Conservation (phyloP, 2,888 invertebrate species). For the Cotesia congregata region DNA sequence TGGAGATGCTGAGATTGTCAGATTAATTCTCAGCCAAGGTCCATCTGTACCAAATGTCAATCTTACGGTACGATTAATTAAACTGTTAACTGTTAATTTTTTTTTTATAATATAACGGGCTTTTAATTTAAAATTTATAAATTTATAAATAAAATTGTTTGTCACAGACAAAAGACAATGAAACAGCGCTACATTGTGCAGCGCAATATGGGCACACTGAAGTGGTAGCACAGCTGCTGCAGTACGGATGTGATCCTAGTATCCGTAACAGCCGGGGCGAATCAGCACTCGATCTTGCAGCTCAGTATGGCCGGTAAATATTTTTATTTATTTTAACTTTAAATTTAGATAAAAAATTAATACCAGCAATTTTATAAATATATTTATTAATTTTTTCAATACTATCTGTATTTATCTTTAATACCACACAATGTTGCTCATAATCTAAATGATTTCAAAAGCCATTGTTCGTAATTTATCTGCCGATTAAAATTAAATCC, state of each 20-base stretch:
- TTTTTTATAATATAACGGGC: not conserved
- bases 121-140: not conserved
- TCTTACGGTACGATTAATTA: slow-evolving; percentile 77
- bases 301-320: slow-evolving; percentile 87
- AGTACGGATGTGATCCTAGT: slow-evolving; percentile 89
- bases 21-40: slow-evolving; percentile 84
- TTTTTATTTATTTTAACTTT: not conserved
- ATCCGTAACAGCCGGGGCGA: slow-evolving; percentile 90
- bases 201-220: slow-evolving; percentile 93
- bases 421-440: no score
- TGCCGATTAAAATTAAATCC: no score
- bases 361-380: no score
- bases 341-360: not conserved
- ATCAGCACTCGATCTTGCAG: slow-evolving; percentile 93
- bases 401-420: no score
- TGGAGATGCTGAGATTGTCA: slow-evolving; percentile 90
- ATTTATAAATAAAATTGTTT: slow-evolving; percentile 16
- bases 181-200: slow-evolving; percentile 93
- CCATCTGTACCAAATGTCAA: slow-evolving; percentile 89
- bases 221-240: slow-evolving; percentile 85
- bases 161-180: slow-evolving; percentile 86
- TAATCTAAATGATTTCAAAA: no score
- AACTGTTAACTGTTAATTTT: not conserved
- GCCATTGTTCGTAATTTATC: no score
- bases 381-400: no score